Evolutionary conservation across 2,888 invertebrate species (phyloP), one percentile per base, ranked within the genome.

Genomic region (Drosophila koepferae): DNA sequence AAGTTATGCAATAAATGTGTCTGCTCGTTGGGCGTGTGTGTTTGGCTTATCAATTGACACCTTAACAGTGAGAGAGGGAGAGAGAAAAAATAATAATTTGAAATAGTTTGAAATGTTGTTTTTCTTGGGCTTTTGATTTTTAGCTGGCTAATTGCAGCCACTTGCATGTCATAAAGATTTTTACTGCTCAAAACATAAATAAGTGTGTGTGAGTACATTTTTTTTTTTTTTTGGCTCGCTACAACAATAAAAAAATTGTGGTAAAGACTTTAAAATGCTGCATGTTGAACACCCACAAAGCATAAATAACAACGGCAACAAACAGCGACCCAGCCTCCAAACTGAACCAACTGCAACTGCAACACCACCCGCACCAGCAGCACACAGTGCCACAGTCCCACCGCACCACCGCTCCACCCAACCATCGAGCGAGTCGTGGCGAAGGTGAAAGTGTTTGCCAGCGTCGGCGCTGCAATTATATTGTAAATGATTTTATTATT

Each of bases 401-500:
- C 18, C 14, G 23, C 8, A 10, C 2, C 44, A 14, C 41, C 16
- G 34, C 36, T 28, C 58, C 28, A 20, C 48, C 40, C 36, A 58
- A 12, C 55, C 36, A 38, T 7, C 20, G 49, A 49, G 38, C 23
- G 23, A 28, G 48, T 54, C 75, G 72, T 81, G 85, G 85, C 85
- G 89, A 86, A 86, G 86, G 86, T 86, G 86, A 86, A 86, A 86
- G 86, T 86, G 85, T 89, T 88, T 79, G 65, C 59, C 53, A 55
- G 64, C 31, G 34, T 34, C 43, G 59, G 67, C 72, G 60, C 64
- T 76, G 87, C 87, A 89, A 89, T 86, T 89, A 86, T 87, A 89
- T 89, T 86, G 87, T 87, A 86, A 86, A 86, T 86, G 86, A 87
- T 89, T 86, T 86, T 87, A 87, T 86, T 86, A 86, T 86, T 86